These are phyloP conservation scores for Parus major DNA, from an alignment of 2,113 vertebrate species.

Conservation along the genomic window DNA sequence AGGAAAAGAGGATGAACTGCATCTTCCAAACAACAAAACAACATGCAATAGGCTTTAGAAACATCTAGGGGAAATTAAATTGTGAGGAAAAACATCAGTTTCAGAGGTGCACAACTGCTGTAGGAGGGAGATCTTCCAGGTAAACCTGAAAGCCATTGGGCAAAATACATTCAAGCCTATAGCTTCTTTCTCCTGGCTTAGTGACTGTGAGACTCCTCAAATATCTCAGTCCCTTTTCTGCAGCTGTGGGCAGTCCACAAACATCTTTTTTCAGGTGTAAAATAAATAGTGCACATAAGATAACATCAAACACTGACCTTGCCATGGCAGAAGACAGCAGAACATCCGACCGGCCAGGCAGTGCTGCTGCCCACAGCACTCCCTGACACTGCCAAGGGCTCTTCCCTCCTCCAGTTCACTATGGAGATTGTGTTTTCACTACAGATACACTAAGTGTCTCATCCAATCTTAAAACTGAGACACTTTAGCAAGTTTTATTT, in stretches of 20 bases:
- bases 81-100: background rate
- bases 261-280: background rate
- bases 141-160: fast-evolving
- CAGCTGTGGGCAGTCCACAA: background rate
- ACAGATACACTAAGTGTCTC: background rate
- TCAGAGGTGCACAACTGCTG: background rate
- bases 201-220: background rate
- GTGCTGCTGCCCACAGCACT: background rate
- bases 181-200: background rate
- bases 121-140: background rate
- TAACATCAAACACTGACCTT: background rate
- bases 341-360: background rate
- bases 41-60: background rate
- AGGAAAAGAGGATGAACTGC: background rate
- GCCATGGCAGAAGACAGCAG: background rate
- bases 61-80: background rate
- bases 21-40: background rate
- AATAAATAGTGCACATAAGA: background rate
- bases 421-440: background rate
- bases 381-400: background rate
- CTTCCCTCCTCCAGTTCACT: background rate
- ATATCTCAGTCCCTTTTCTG: background rate
- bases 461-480: background rate
- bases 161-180: background rate
- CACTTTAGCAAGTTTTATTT: background rate